These are phyloP conservation scores for Lepidocyrtinus sp. DNA, from an alignment of 2,888 invertebrate species.

Conservation along the genomic window DNA sequence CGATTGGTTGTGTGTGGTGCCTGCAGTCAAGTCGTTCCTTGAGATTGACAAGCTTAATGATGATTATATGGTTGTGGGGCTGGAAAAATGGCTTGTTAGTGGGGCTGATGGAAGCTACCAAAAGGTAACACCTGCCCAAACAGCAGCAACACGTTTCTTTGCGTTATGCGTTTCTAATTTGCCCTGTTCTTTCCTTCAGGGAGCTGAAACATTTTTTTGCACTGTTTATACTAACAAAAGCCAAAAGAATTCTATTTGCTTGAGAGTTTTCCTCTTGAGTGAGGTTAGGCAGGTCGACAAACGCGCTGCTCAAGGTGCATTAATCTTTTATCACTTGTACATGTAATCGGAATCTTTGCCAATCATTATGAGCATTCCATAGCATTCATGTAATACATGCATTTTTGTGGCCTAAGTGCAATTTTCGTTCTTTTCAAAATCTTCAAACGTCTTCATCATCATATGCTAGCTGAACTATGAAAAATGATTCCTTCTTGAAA, in stretches of 20 bases:
- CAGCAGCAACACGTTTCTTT: constrained; percentile 33
- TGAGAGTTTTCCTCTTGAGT: constrained; percentile 31
- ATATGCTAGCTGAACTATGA: no score
- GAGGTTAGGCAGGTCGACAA: constrained; percentile 47
- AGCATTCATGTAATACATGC: background rate
- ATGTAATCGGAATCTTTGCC: constrained; percentile 20
- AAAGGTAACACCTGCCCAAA: no score
- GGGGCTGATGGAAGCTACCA: constrained; percentile 25
- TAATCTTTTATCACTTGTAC: constrained; percentile 20
- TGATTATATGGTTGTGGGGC: constrained; percentile 37
- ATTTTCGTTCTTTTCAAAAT: no score
- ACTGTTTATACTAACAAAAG: constrained; percentile 47
- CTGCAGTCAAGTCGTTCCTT: constrained; percentile 45
- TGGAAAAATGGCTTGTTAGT: constrained; percentile 41
- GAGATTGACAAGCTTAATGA: constrained; percentile 48
- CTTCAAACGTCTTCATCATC: no score
- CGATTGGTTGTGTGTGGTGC: no score
- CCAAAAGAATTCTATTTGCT: constrained; percentile 27
- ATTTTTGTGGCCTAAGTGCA: no score
- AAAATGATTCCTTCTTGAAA: no score
- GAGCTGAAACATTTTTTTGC: constrained; percentile 26
- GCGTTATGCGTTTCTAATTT: constrained; percentile 21
- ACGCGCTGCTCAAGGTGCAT: constrained; percentile 30
- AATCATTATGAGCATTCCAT: background rate
- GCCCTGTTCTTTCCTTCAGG: constrained; percentile 29